These are phyloP conservation scores for Takifugu bimaculatus DNA, from an alignment of 2,113 vertebrate genomes.

Conservation along the genomic window DNA sequence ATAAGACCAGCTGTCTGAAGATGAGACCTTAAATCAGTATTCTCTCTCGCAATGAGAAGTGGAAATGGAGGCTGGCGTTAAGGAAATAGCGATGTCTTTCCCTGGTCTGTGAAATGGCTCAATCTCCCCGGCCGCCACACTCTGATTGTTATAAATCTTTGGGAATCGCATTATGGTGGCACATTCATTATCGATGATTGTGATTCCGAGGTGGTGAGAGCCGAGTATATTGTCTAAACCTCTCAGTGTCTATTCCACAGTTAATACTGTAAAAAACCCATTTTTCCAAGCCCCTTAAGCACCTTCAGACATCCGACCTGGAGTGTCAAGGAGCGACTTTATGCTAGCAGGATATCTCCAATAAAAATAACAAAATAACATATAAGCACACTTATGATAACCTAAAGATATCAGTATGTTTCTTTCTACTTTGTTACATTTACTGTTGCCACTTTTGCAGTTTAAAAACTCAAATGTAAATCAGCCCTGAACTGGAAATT, in stretches of 20 bases:
- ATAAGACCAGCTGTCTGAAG: conserved; percentile 63
- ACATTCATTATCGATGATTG: conserved; percentile 41
- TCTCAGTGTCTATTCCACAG: not conserved
- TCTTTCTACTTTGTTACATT: too few species aligned
- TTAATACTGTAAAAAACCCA: conserved; percentile 9
- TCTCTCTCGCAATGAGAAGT: conserved; percentile 59
- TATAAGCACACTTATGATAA: too few species aligned
- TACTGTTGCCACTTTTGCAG: too few species aligned
- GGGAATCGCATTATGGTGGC: conserved; percentile 61
- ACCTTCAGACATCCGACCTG: too few species aligned
- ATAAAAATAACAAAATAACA: too few species aligned
- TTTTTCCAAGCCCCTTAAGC: too few species aligned
- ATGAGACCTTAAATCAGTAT: conserved; percentile 62
- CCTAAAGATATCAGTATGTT: too few species aligned
- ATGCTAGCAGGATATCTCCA: too few species aligned
- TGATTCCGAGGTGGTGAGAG: conserved; percentile 22
- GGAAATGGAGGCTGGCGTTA: conserved; percentile 58
- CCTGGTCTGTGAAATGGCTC: conserved; percentile 67
- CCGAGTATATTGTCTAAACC: conserved; percentile 16
- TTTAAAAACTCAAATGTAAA: too few species aligned
- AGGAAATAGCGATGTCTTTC: conserved; percentile 56
- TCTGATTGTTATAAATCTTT: conserved; percentile 69
- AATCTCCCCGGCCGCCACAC: conserved; percentile 45
- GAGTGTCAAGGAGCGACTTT: too few species aligned
- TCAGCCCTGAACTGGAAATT: too few species aligned